Base-by-base conservation (phyloP, 2,797 vertebrate genomes). In the Nothura maculosa region DNA sequence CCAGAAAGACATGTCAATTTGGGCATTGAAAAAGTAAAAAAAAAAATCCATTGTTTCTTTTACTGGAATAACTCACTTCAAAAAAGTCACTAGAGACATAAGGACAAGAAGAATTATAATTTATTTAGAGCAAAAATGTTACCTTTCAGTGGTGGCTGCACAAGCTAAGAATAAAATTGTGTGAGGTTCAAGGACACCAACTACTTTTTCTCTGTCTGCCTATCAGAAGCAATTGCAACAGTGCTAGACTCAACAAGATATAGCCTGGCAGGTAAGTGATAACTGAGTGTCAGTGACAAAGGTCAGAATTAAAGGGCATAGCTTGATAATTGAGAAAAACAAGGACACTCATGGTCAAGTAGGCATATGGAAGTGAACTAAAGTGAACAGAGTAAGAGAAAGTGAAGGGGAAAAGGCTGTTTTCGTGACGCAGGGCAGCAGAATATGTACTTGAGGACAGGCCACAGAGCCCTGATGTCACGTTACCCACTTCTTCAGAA, bases 241-340 rank as follows among this genome's bases (percentile, higher is more conserved):
- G 73, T 43, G 38, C 85, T 76, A 85, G 60, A 85, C 74, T 91
- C 42, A 74, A 62, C 32, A 83, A 87, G 68, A 83, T 63, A 82
- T 0, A 64, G 61, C 22, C 69, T 61, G 87, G 28, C 54, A 69
- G 73, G 69, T 87, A 85, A 81, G 77, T 0, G 16, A 87, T 93
- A 92, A 89, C 52, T 3, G 89, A 91, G 70, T 88, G 85, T 94
- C 90, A 78, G 80, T 91, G 70, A 90, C 92, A 92, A 96, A 94
- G 94, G 88, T 91, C 78, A 93, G 69, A 84, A 91, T 92, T 81
- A 91, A 88, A 94, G 77, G 74, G 58, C 70, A 78, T 34, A 34
- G 77, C 84, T 62, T 81, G 48, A 52, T 55, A 90, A 88, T 0
- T 52, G 57, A 86, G 78, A 60, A 94, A 94, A 91, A 87, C 36